Base-by-base conservation (phyloP, 2,888 invertebrate genomes). In the Drosophila atripex region DNA sequence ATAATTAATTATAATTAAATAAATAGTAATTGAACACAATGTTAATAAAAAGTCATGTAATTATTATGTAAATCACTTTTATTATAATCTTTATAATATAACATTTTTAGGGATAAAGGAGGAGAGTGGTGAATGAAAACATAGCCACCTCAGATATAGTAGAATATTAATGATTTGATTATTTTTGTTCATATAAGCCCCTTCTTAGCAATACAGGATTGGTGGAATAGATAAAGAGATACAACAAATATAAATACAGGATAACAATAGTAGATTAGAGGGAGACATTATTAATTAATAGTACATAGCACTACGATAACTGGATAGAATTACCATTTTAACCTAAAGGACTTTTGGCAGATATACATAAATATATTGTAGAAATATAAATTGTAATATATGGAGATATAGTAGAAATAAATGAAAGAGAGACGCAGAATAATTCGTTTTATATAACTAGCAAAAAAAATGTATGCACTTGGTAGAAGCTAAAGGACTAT, bases 161-260 rank as follows among this genome's bases (percentile, higher is more conserved):
- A 7, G 35, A 35, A 35, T n/a, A n/a, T 35, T 35, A n/a, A n/a
- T 35, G 5, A 6, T 35, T 5, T 1, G 28, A 28, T 28, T n/a
- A 14, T 18, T 47, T 58, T 75, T 75, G 75, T 60, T 80, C 73
- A 77, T 63, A 50, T 49, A 54, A 68, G 77, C 80, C 64, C 64
- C 21, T 59, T 54, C 43, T 50, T 46, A 71, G 51, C 57, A 65
- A 53, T 56, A 66, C 28, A 35, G 16, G 21, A 12, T 23, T 14
- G n/a, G 18, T 45, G 18, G 41, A 51, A 32, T 46, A 47, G 9
- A 65, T 45, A 38, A 14, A 18, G 21, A 35, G 45, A 25, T 54
- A 21, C 23, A 38, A 14, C 18, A 11, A 21, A 25, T 41, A 69
- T 60, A 54, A 61, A 61, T 55, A 71, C 28, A 63, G 53, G 45